Evolutionary conservation across 2,888 invertebrate genomes (phyloP).

Genomic region (Heliconius hortense): DNA sequence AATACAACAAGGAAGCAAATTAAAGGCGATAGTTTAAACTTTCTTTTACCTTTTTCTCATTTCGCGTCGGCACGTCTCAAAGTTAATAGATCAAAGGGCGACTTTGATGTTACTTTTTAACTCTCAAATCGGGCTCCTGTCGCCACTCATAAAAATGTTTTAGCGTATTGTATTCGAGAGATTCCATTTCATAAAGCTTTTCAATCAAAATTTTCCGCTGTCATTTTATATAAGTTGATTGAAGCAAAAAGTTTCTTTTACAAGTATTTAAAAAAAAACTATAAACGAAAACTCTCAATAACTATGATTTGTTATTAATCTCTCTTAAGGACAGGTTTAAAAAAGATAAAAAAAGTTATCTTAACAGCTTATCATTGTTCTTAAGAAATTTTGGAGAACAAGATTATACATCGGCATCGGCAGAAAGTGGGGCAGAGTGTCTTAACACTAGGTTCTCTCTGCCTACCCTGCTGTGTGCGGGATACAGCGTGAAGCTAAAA

Average conservation of each 20-base stretch:
- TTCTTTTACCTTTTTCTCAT: slow-evolving; percentile 17
- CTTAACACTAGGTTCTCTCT: too few relatives aligned
- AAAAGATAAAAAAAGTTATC: too few relatives aligned
- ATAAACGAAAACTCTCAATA: neutral
- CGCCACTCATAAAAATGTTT: slow-evolving; percentile 35
- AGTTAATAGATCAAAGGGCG: slow-evolving; percentile 30
- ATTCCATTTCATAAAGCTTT: slow-evolving; percentile 30
- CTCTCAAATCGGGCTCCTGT: slow-evolving; percentile 27
- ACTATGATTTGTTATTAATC: too few relatives aligned
- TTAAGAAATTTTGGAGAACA: too few relatives aligned
- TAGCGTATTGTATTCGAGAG: slow-evolving; percentile 33
- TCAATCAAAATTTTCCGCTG: slow-evolving; percentile 27
- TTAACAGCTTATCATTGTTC: too few relatives aligned
- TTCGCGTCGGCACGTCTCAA: slow-evolving; percentile 29
- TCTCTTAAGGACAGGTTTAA: too few relatives aligned
- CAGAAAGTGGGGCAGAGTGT: too few relatives aligned
- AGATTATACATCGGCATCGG: too few relatives aligned
- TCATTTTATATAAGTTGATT: slow-evolving; percentile 26
- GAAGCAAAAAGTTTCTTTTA: slow-evolving; percentile 8
- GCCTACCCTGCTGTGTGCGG: too few relatives aligned
- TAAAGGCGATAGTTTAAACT: slow-evolving; percentile 11
- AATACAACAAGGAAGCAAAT: slow-evolving; percentile 8
- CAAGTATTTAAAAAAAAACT: neutral
- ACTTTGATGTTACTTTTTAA: slow-evolving; percentile 32
- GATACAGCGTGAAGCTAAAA: too few relatives aligned